Percentiles rank a stretch among this genome's conserved stretches.
Evolutionary conservation across 2,113 vertebrate genomes (phyloP).

Genomic region (Sylvietta virens): DNA sequence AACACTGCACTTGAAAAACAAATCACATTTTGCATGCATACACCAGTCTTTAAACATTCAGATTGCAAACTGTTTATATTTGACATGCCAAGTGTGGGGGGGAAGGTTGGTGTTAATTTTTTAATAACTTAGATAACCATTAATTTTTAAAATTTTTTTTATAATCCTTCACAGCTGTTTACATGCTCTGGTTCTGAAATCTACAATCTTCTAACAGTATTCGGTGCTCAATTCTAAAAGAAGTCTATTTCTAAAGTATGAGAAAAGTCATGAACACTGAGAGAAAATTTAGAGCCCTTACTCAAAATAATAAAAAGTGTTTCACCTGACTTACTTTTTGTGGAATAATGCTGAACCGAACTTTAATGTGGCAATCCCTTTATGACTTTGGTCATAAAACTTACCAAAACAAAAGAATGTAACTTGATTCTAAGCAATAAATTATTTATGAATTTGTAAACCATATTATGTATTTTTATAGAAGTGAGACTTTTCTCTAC

Average conservation of each 20-base stretch:
- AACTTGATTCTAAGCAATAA: background rate
- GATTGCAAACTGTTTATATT: background rate
- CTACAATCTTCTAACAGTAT: background rate
- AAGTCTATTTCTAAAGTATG: background rate
- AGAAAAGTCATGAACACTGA: background rate
- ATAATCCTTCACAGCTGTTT: background rate
- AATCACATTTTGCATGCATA: background rate
- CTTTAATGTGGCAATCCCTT: background rate
- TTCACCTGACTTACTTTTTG: background rate
- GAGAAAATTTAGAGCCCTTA: background rate
- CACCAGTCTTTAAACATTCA: background rate
- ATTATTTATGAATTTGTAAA: background rate
- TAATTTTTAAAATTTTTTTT: background rate
- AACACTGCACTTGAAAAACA: background rate
- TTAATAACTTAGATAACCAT: background rate
- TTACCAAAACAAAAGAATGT: background rate
- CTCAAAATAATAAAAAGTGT: background rate
- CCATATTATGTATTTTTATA: background rate
- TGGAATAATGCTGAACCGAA: fast-evolving
- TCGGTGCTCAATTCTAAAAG: background rate
- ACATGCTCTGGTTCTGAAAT: background rate
- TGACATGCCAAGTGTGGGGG: background rate
- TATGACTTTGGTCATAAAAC: background rate
- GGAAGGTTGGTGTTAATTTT: background rate
- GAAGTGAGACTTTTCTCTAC: background rate